phyloP scores from a whole-genome alignment of 1,140 invertebrate species.

The Pseudomyrmex concolor region DNA sequence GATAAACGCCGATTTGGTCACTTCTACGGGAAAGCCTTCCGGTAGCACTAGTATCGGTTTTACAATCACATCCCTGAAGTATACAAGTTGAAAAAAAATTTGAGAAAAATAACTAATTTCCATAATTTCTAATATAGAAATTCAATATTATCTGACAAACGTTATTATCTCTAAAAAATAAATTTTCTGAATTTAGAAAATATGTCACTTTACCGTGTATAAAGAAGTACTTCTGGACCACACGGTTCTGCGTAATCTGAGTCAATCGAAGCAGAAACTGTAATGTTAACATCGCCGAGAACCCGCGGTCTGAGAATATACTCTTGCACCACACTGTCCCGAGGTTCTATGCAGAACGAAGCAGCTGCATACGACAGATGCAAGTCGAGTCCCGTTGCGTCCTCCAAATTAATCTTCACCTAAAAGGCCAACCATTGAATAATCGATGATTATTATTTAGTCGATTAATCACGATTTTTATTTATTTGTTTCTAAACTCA shows the following conservation, averaged over 20 bases:
- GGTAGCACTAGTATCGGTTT: slow-evolving; percentile 87
- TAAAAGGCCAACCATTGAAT: slow-evolving; percentile 67
- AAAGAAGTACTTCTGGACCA: slow-evolving; percentile 83
- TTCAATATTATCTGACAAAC: too few relatives aligned
- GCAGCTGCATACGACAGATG: slow-evolving; percentile 68
- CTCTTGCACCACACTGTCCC: slow-evolving; percentile 83
- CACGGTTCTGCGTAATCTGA: slow-evolving; percentile 82
- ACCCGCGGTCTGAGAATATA: slow-evolving; percentile 84
- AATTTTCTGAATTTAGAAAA: background rate
- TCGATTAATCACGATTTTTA: background rate
- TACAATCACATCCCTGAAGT: slow-evolving; percentile 86
- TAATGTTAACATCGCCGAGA: slow-evolving; percentile 87
- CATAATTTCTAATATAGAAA: background rate
- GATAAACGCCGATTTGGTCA: slow-evolving; percentile 86
- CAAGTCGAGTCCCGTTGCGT: slow-evolving; percentile 84
- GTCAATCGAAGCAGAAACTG: slow-evolving; percentile 86
- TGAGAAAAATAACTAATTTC: background rate
- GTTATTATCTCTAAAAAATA: too few relatives aligned
- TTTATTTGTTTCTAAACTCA: slow-evolving; percentile 81
- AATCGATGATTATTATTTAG: background rate
- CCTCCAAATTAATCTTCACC: slow-evolving; percentile 85
- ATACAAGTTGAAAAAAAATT: slow-evolving; percentile 5
- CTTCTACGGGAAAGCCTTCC: slow-evolving; percentile 87
- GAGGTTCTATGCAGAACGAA: slow-evolving; percentile 82
- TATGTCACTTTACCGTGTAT: slow-evolving; percentile 79